These are phyloP conservation scores for Pelmatolapia mariae DNA, from an alignment of 2,113 vertebrate species.

Conservation along the genomic window DNA sequence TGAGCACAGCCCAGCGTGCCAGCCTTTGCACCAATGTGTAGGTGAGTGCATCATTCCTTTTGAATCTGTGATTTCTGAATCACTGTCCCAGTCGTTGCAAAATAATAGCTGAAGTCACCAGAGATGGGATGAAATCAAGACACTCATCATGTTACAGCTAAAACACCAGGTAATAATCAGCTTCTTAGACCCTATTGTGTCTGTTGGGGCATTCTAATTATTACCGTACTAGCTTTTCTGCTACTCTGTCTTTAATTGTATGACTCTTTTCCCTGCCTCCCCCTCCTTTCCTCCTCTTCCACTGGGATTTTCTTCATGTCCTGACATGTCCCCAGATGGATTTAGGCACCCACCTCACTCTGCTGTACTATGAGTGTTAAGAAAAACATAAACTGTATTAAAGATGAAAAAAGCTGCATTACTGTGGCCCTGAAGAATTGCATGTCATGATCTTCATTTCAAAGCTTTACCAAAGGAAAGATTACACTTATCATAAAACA, in stretches of 20 bases:
- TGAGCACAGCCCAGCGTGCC: background rate
- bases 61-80: constrained; percentile 32
- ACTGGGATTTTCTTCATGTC: constrained; percentile 34
- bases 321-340: constrained; percentile 34
- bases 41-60: constrained; percentile 4
- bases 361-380: background rate
- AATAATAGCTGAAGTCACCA: background rate
- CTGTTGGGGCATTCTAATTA: background rate
- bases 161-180: background rate
- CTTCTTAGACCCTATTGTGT: background rate
- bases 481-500: rapidly evolving
- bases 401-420: background rate
- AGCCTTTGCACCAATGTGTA: constrained; percentile 16
- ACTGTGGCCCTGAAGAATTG: background rate
- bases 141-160: background rate
- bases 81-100: background rate
- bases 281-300: background rate
- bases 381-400: background rate
- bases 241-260: background rate
- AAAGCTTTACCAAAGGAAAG: background rate
- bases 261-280: background rate
- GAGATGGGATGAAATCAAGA: background rate
- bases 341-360: constrained; percentile 22
- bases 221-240: background rate
- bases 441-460: background rate